phyloP scores from a whole-genome alignment of 2,113 vertebrate species.

The Neotragus moschatus region DNA sequence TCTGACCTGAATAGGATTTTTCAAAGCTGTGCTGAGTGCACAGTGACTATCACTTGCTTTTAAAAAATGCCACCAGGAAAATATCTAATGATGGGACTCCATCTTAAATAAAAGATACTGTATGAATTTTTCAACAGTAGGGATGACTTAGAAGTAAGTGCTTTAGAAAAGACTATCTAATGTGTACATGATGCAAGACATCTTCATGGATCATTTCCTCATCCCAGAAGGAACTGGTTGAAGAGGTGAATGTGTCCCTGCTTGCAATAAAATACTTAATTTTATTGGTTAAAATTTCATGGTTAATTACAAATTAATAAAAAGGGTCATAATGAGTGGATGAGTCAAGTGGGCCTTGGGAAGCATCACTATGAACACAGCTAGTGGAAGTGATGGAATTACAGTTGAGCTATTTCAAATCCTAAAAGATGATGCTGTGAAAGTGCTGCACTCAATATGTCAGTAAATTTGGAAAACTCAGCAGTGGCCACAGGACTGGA shows the following conservation, averaged over 20 bases:
- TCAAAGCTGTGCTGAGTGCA: neutral
- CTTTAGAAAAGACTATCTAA: neutral
- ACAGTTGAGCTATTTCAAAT: neutral
- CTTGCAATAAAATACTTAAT: neutral
- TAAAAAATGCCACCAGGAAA: constrained; percentile 24
- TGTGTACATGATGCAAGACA: neutral
- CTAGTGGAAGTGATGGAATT: neutral
- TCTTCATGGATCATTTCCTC: neutral
- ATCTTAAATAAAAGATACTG: constrained; percentile 19
- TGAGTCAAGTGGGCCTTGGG: neutral
- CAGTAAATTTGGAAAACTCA: neutral
- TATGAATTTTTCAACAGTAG: constrained; percentile 8
- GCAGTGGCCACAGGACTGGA: neutral
- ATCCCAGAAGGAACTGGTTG: neutral
- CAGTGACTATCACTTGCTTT: neutral
- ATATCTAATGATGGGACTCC: neutral
- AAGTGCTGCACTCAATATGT: neutral
- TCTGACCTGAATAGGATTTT: constrained; percentile 6
- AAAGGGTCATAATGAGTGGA: neutral
- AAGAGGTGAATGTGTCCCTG: neutral
- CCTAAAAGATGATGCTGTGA: neutral
- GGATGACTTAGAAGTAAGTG: neutral
- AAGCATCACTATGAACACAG: neutral
- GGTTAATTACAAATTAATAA: neutral
- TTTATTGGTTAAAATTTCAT: too few species aligned